phyloP scores from a whole-genome alignment of 2,888 invertebrate genomes.

The Oligia strigilis region DNA sequence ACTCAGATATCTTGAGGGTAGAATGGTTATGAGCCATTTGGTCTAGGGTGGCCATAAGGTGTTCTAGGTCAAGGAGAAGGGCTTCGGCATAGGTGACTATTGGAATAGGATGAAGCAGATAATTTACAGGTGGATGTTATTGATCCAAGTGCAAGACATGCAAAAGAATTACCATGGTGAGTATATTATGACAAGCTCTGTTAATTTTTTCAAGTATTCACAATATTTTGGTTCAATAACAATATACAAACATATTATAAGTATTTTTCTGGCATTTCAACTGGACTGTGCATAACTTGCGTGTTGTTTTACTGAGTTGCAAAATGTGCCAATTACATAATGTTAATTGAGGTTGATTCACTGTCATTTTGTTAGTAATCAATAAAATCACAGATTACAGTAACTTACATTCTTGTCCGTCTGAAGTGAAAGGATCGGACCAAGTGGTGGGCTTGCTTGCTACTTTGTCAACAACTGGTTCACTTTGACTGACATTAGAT shows the following conservation, averaged over 20 bases:
- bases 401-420: slow-evolving; percentile 89
- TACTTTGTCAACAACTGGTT: slow-evolving; percentile 74
- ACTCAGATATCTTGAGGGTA: slow-evolving; percentile 89
- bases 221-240: slow-evolving; percentile 42
- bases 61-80: slow-evolving; percentile 90
- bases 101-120: slow-evolving; percentile 82
- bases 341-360: slow-evolving; percentile 54
- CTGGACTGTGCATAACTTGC: slow-evolving; percentile 62
- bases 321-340: slow-evolving; percentile 62
- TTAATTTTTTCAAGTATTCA: slow-evolving; percentile 49
- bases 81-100: slow-evolving; percentile 90
- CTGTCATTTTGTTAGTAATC: slow-evolving; percentile 42
- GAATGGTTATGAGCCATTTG: slow-evolving; percentile 90
- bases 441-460: slow-evolving; percentile 75
- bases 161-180: slow-evolving; percentile 83
- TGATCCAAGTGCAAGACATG: slow-evolving; percentile 90
- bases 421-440: slow-evolving; percentile 85
- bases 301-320: slow-evolving; percentile 63
- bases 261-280: slow-evolving; percentile 52
- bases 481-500: slow-evolving; percentile 67
- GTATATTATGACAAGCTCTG: slow-evolving; percentile 67
- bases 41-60: slow-evolving; percentile 90
- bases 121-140: slow-evolving; percentile 80
- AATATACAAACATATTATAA: slow-evolving; percentile 32
- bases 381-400: slow-evolving; percentile 27